Evolutionary conservation across 1,140 invertebrate genomes (phyloP).

Genomic region (Laodelphax striatellus): DNA sequence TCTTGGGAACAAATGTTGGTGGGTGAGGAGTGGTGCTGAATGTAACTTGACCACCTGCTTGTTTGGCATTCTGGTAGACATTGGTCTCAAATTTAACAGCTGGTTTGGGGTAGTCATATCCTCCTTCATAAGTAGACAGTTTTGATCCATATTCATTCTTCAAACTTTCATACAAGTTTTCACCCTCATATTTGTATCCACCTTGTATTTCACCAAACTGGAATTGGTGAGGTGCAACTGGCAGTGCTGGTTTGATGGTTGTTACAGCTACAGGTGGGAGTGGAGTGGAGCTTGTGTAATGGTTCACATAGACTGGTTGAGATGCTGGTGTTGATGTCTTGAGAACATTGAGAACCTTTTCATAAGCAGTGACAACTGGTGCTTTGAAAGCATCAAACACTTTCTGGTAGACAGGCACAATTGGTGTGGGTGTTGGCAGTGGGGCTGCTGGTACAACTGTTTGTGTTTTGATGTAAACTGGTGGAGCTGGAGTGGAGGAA

Average conservation of each 20-base stretch:
- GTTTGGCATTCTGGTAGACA: too few species aligned
- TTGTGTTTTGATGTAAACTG: not conserved
- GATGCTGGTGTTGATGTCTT: conserved; percentile 6
- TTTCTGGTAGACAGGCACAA: conserved; percentile 8
- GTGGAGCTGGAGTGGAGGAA: not conserved
- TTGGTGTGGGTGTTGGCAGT: not conserved
- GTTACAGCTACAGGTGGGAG: not conserved
- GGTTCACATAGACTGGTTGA: conserved; percentile 9
- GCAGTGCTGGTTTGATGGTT: conserved; percentile 5
- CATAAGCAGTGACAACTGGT: conserved; percentile 10
- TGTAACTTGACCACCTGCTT: not conserved
- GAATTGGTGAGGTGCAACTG: not conserved
- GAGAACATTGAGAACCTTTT: conserved; percentile 9
- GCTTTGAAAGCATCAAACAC: conserved; percentile 7
- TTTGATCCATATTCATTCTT: conserved; percentile 19
- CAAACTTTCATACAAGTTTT: conserved; percentile 8
- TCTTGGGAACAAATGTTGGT: not conserved
- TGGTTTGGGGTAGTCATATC: conserved; percentile 5
- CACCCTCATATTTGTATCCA: not conserved
- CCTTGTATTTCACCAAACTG: not conserved
- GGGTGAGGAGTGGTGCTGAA: not conserved
- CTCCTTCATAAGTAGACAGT: conserved; percentile 4
- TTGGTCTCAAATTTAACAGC: not conserved
- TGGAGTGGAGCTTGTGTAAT: conserved; percentile 4
- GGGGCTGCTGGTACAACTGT: not conserved